Percentiles rank a stretch among this genome's conserved stretches.
These are phyloP conservation scores for Saccopteryx leptura DNA, from an alignment of 2,113 vertebrate species.

Conservation along the genomic window DNA sequence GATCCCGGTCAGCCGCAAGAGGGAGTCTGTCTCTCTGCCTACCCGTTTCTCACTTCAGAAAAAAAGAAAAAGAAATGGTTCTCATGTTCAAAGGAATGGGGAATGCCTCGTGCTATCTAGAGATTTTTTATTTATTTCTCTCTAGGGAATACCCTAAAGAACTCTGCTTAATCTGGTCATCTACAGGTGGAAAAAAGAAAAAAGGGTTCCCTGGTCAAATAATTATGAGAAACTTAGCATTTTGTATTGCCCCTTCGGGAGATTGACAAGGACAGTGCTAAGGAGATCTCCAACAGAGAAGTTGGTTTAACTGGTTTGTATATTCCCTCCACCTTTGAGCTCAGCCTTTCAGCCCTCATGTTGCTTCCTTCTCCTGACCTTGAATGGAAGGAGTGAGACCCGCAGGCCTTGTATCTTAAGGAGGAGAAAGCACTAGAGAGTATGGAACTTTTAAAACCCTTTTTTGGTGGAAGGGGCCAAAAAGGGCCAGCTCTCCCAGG, in stretches of 20 bases:
- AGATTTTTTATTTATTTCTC: not conserved
- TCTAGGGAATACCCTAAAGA: not conserved
- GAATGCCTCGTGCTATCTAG: accelerated
- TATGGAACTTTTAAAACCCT: not conserved
- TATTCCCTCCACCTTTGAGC: not conserved
- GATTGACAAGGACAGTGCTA: not conserved
- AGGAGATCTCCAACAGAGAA: not conserved
- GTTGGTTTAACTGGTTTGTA: not conserved
- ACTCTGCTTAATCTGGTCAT: not conserved
- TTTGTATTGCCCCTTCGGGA: not conserved
- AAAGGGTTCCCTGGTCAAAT: not conserved
- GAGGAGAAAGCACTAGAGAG: not conserved
- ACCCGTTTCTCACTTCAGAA: too few species aligned
- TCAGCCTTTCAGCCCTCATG: not conserved
- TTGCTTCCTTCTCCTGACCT: too few species aligned
- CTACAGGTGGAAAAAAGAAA: not conserved
- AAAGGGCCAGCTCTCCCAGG: not conserved
- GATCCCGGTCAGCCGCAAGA: too few species aligned
- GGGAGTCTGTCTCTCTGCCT: too few species aligned
- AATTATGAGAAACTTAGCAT: not conserved
- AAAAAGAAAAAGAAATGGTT: not conserved
- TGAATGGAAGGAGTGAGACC: not conserved
- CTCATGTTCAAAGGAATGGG: not conserved
- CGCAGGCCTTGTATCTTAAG: not conserved
- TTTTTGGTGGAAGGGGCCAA: not conserved